These are phyloP conservation scores for Adineta ricciae DNA, from an alignment of 2,888 invertebrate species.

Conservation along the genomic window DNA sequence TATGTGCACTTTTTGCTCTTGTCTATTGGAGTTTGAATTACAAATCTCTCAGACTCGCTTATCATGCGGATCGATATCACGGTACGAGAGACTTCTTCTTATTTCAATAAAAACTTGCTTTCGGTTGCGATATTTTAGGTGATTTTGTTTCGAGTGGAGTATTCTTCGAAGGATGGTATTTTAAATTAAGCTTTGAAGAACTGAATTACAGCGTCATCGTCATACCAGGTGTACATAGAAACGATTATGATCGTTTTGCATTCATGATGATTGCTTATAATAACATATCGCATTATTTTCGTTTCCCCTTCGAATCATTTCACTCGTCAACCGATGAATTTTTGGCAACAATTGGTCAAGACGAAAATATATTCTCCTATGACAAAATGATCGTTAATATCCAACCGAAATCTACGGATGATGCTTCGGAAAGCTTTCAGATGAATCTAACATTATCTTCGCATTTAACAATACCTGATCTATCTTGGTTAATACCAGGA, in stretches of 20 bases:
- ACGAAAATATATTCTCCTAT: background rate
- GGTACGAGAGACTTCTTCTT: background rate
- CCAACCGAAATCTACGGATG: background rate
- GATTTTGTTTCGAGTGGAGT: background rate
- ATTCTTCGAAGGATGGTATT: slow-evolving; percentile 8
- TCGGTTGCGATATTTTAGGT: background rate
- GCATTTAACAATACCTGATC: background rate
- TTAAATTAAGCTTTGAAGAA: background rate
- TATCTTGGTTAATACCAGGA: background rate
- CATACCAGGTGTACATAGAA: background rate
- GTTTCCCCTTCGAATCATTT: background rate
- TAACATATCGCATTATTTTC: background rate
- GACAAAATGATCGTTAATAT: background rate
- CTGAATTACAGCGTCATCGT: background rate
- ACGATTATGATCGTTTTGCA: background rate
- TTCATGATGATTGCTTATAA: background rate
- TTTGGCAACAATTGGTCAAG: background rate
- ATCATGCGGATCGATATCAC: background rate
- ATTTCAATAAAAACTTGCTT: background rate
- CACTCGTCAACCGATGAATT: background rate
- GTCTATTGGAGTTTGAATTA: background rate
- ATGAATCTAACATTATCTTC: background rate
- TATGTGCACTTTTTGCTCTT: background rate
- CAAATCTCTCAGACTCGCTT: background rate
- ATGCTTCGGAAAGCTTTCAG: background rate